Evolutionary conservation across 2,888 invertebrate genomes (phyloP), one percentile per base, ranked within the genome.

Genomic region (Spisula subtruncata): DNA sequence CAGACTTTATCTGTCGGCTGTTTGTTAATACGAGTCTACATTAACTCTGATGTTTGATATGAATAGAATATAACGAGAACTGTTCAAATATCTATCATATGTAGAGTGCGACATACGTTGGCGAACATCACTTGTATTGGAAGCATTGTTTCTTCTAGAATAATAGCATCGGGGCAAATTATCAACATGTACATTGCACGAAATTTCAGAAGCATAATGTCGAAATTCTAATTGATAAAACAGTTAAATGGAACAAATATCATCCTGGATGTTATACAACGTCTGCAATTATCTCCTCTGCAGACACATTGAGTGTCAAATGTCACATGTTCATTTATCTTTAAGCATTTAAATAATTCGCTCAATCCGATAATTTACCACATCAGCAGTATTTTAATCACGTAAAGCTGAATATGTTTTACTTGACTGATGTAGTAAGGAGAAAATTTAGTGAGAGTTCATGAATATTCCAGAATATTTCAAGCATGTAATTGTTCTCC

Each of bases 391-490:
- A 66, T 66, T 66, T 56, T 66, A 60, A 60, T 66, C 60, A 66
- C 35, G 1, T 75, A 18, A 35, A 32, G 75, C n/a, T 32, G 32
- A 71, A 32, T 32, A 32, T 10, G n/a, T 71, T 29, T 6, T 0
- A 29, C 29, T 29, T 71, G 2, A 71, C 29, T 1, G 29, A 1
- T 0, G 14, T 16, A 32, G 0, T 71, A 29, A 71, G 10, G 10
- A 4, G 29, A 14, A 66, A 14, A 71, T 32, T 41, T 8, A 71
- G 32, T 32, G 12, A 35, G 35, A 35, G 29, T 18, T 35, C 75
- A 75, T 75, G 75, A 75, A 75, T 75, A 75, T 75, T 75, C 75
- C 35, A 35, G 41, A 41, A 41, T 41, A 41, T 41, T 41, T 8
- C 41, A 41, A n/a, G n/a, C n/a, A n/a, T 41, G 41, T 8, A 41